Evolutionary conservation across 2,797 vertebrate species (phyloP).

Genomic region (Syngnathus acus): DNA sequence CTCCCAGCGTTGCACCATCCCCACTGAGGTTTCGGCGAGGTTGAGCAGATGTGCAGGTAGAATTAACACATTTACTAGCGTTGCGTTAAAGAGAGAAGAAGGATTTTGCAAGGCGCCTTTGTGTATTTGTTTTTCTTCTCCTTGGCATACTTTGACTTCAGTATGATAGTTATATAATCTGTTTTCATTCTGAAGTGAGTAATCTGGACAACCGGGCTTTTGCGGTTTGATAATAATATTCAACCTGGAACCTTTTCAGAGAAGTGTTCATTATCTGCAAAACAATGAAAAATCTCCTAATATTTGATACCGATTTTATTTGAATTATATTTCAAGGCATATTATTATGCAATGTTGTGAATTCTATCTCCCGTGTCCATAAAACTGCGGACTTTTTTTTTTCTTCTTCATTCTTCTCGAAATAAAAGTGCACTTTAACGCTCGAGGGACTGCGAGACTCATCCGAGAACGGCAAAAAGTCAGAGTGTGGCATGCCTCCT

Average conservation of each 20-base stretch:
- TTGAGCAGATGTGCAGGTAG: conserved; percentile 42
- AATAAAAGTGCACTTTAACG: conserved; percentile 2
- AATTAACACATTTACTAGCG: conserved; percentile 40
- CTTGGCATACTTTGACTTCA: too few relatives aligned
- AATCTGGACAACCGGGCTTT: too few relatives aligned
- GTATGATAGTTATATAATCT: too few relatives aligned
- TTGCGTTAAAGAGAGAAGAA: conserved; percentile 27
- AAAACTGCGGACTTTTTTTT: neutral
- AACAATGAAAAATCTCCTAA: too few relatives aligned
- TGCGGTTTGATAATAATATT: too few relatives aligned
- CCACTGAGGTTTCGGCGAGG: conserved; percentile 21
- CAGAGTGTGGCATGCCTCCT: conserved; percentile 8
- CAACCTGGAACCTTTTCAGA: too few relatives aligned
- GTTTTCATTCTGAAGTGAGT: too few relatives aligned
- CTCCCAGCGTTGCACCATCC: conserved; percentile 33
- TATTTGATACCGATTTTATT: neutral
- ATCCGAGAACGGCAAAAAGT: conserved; percentile 7
- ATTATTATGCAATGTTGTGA: neutral
- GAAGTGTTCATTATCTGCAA: too few relatives aligned
- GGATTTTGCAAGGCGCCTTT: neutral
- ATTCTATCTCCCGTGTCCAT: neutral
- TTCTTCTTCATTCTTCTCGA: neutral
- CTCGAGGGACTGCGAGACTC: conserved; percentile 8
- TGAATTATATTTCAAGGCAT: neutral
- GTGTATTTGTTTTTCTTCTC: neutral